phyloP scores from a whole-genome alignment of 2,113 vertebrate genomes.

The Protobothrops flavoviridis region DNA sequence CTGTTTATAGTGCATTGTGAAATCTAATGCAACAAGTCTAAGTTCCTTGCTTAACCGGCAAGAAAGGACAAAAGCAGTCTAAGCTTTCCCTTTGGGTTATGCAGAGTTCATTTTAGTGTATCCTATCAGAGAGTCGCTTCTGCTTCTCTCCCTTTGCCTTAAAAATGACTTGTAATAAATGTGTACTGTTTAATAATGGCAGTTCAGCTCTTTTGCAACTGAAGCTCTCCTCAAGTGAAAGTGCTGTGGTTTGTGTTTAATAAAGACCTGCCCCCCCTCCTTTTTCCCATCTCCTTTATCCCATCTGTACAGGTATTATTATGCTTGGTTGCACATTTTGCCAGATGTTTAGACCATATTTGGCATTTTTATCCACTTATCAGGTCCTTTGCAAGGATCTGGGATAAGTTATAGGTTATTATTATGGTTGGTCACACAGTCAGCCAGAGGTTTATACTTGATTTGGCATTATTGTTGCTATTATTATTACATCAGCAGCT shows the following conservation, averaged over 20 bases:
- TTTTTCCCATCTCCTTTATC: background rate
- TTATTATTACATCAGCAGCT: constrained; percentile 39
- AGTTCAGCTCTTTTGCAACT: constrained; percentile 29
- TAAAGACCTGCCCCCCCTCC: background rate
- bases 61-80: constrained; percentile 57
- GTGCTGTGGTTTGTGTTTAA: constrained; percentile 42
- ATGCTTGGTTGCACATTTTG: background rate
- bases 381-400: background rate
- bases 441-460: background rate
- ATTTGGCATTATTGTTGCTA: background rate
- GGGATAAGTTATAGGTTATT: background rate
- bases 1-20: constrained; percentile 34
- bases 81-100: constrained; percentile 29
- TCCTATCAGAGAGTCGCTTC: constrained; percentile 26
- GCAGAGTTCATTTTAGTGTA: constrained; percentile 21
- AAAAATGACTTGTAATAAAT: background rate
- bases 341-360: background rate
- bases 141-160: rapidly evolving
- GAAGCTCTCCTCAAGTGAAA: constrained; percentile 44
- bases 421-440: background rate
- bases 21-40: constrained; percentile 47
- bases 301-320: constrained; percentile 16
- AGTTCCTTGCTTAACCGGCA: constrained; percentile 41
- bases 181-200: constrained; percentile 4
- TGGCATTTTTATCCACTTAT: background rate